A percentile compares a stretch with the other conserved stretches of the same genome.
These are phyloP conservation scores for Polymixis lichenea DNA, from an alignment of 2,888 invertebrate species.

Conservation along the genomic window DNA sequence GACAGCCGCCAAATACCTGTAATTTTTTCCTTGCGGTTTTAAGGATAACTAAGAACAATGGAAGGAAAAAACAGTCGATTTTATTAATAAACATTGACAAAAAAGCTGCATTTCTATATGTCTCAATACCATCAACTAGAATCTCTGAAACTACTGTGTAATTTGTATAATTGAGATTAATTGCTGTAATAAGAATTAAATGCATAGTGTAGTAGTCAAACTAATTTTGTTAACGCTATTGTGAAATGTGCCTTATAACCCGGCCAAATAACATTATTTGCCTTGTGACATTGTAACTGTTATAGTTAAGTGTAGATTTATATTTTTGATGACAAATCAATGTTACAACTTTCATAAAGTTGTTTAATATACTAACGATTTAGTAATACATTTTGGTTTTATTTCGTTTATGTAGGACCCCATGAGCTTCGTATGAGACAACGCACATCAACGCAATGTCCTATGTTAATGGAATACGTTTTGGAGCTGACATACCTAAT, in stretches of 20 bases:
- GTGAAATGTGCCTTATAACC: slow-evolving; percentile 74
- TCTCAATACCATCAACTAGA: slow-evolving; percentile 44
- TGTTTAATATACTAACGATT: slow-evolving; percentile 80
- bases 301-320: slow-evolving; percentile 62
- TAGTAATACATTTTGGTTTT: slow-evolving; percentile 70
- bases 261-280: slow-evolving; percentile 69
- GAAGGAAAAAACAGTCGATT: not conserved
- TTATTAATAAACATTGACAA: not conserved
- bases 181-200: slow-evolving; percentile 30
- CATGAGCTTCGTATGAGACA: not conserved
- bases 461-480: no score
- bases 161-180: slow-evolving; percentile 56
- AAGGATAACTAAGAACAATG: not conserved
- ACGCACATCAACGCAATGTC: not conserved
- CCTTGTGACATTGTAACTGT: slow-evolving; percentile 66
- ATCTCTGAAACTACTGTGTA: slow-evolving; percentile 62
- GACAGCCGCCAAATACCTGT: not conserved
- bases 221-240: slow-evolving; percentile 53
- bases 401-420: slow-evolving; percentile 24
- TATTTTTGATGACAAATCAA: slow-evolving; percentile 79
- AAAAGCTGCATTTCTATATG: slow-evolving; percentile 27
- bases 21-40: not conserved
- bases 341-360: slow-evolving; percentile 83
- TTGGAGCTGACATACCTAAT: no score
- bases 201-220: slow-evolving; percentile 33